Conservation (phyloP, 2,797 vertebrate genomes). For the Amblyopsis hoosieri region DNA sequence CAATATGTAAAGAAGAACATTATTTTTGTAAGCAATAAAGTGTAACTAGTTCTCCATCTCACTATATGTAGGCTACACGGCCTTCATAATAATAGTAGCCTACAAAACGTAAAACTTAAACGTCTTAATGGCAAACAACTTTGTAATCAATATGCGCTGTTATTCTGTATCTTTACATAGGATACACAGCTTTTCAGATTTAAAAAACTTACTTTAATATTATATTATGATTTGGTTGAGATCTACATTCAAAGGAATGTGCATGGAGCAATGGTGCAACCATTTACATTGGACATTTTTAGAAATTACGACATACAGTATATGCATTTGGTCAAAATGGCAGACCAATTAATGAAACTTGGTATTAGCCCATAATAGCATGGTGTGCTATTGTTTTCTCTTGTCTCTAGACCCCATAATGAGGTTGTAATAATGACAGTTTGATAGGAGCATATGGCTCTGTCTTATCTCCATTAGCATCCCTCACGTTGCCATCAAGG, state of each 20-base stretch:
- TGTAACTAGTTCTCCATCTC: not conserved
- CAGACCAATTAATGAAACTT: constrained; percentile 49
- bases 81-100: too few species aligned
- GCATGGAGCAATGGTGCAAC: not conserved
- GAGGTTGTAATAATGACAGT: constrained; percentile 58
- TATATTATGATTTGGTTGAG: too few species aligned
- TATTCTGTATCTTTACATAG: constrained; percentile 8
- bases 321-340: constrained; percentile 48
- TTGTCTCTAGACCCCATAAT: constrained; percentile 43
- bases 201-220: not conserved
- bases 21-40: constrained; percentile 1
- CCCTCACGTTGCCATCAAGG: constrained; percentile 16
- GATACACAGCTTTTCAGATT: not conserved
- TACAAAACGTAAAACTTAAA: too few species aligned
- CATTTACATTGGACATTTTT: constrained; percentile 30
- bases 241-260: not conserved
- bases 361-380: constrained; percentile 35
- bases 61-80: not conserved
- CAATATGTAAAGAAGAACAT: constrained; percentile 54
- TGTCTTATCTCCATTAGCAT: constrained; percentile 49
- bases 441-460: constrained; percentile 54
- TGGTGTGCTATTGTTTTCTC: constrained; percentile 43
- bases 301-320: constrained; percentile 40
- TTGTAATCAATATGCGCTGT: not conserved
- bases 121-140: constrained; percentile 14